A percentile compares a stretch with the other conserved stretches of the same genome.
phyloP scores from a whole-genome alignment of 2,797 vertebrate species.

The Cichlasoma orientale region DNA sequence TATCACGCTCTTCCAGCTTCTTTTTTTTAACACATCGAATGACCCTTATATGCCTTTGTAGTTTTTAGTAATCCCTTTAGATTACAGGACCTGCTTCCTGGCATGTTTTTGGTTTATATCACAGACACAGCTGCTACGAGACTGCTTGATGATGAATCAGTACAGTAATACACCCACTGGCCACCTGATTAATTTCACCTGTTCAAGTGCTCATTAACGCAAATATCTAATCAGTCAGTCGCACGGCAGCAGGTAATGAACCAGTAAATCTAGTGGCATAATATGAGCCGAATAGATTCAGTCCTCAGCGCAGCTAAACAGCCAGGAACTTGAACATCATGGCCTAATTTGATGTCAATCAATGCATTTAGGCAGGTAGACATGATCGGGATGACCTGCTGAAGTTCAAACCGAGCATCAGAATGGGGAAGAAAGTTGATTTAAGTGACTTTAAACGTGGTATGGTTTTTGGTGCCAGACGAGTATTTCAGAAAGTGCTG shows the following conservation, averaged over 20 bases:
- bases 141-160: neutral
- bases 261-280: too few relatives aligned
- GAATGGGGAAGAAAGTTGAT: too few relatives aligned
- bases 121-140: neutral
- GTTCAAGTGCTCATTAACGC: neutral
- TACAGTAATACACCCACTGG: neutral
- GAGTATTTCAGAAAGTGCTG: too few relatives aligned
- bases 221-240: neutral
- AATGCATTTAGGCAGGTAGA: too few relatives aligned
- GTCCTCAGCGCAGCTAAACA: too few relatives aligned
- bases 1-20: neutral
- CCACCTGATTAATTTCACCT: neutral
- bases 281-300: too few relatives aligned
- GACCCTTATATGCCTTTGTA: neutral
- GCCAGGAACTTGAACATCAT: too few relatives aligned
- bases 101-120: conserved; percentile 16
- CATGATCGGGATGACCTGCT: too few relatives aligned
- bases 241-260: neutral
- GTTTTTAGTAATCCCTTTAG: neutral
- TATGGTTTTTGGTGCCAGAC: too few relatives aligned
- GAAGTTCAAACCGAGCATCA: too few relatives aligned
- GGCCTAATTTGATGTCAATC: too few relatives aligned
- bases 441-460: too few relatives aligned
- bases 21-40: neutral
- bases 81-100: neutral